A percentile compares a stretch with the other conserved stretches of the same genome.
phyloP scores from a whole-genome alignment of 2,888 invertebrate genomes.

The Synanthedon vespiformis region DNA sequence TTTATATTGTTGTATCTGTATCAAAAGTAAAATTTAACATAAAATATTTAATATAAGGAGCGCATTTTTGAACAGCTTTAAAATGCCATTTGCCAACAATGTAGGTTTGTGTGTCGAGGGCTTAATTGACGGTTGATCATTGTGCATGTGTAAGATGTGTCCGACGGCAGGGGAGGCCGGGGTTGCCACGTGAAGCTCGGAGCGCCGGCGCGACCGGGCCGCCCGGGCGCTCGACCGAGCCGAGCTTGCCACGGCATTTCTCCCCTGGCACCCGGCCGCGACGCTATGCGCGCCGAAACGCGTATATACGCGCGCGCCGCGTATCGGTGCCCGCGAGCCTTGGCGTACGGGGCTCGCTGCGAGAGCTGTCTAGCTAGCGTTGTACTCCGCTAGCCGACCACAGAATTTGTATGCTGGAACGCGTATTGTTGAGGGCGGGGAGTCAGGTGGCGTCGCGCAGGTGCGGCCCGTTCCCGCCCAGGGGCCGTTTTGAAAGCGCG shows the following conservation, averaged over 20 bases:
- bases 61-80: too few species aligned
- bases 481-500: slow-evolving; percentile 42
- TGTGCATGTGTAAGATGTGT: slow-evolving; percentile 57
- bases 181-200: slow-evolving; percentile 50
- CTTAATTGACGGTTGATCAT: slow-evolving; percentile 55
- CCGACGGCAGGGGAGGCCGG: slow-evolving; percentile 30
- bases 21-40: too few species aligned
- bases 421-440: slow-evolving; percentile 46
- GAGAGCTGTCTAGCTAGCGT: not conserved
- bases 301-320: slow-evolving; percentile 38
- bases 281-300: slow-evolving; percentile 48
- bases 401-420: slow-evolving; percentile 49
- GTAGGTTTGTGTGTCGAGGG: slow-evolving; percentile 22
- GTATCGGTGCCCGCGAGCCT: slow-evolving; percentile 39
- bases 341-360: slow-evolving; percentile 16
- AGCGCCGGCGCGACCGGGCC: slow-evolving; percentile 62
- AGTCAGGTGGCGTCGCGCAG: slow-evolving; percentile 57
- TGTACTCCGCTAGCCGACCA: slow-evolving; percentile 39
- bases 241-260: slow-evolving; percentile 50
- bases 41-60: too few species aligned
- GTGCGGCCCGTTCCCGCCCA: slow-evolving; percentile 49
- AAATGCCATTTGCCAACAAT: not conserved
- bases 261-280: slow-evolving; percentile 49
- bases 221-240: slow-evolving; percentile 47
- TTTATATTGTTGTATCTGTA: too few species aligned